These are phyloP conservation scores for Pangasianodon gigas DNA, from an alignment of 2,113 vertebrate species.

Conservation along the genomic window DNA sequence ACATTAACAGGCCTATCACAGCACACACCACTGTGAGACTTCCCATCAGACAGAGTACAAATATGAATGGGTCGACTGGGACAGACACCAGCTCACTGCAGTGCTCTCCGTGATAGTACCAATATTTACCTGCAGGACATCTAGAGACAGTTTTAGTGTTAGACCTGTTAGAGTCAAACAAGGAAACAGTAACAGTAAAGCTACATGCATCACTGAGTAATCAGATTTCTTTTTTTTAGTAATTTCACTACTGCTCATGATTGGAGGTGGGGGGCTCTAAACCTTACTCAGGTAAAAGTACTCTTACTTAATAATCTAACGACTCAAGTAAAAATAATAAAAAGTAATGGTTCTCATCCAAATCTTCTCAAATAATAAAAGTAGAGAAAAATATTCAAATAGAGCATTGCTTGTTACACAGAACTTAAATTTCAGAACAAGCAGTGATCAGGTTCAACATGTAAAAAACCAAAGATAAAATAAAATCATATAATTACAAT, in stretches of 20 bases:
- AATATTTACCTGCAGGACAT: slow-evolving; percentile 77
- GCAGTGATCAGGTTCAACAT: neutral
- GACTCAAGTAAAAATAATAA: neutral
- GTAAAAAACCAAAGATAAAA: neutral
- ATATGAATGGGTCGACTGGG: slow-evolving; percentile 70
- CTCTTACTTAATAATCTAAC: neutral
- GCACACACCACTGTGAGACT: slow-evolving; percentile 76
- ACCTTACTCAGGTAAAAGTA: neutral
- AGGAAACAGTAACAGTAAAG: neutral
- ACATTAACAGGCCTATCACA: slow-evolving; percentile 74
- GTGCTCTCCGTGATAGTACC: slow-evolving; percentile 76
- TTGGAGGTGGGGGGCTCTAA: neutral
- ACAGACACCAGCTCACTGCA: slow-evolving; percentile 78
- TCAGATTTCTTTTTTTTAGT: neutral
- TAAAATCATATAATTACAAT: neutral
- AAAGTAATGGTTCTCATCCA: neutral
- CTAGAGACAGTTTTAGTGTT: slow-evolving; percentile 63
- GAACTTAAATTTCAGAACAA: neutral
- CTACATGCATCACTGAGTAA: neutral
- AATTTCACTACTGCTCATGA: neutral
- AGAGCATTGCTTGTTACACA: neutral
- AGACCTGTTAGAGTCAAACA: neutral
- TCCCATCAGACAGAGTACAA: slow-evolving; percentile 71
- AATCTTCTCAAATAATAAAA: neutral
- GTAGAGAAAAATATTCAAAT: neutral